These are phyloP conservation scores for Ypsolopha sequella DNA, from an alignment of 2,888 invertebrate genomes.

Conservation along the genomic window DNA sequence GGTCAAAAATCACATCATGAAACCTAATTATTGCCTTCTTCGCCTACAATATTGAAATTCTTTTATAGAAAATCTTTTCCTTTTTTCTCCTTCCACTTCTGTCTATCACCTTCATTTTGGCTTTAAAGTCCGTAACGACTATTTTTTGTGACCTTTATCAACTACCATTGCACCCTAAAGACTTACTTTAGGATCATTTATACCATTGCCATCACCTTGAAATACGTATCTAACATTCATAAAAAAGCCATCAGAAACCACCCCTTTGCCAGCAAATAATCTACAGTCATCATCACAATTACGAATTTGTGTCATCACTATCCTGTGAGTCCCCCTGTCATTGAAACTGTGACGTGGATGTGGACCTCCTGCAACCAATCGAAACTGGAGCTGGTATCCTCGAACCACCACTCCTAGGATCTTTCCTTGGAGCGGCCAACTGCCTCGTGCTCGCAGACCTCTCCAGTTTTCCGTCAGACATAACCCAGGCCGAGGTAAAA, in stretches of 20 bases:
- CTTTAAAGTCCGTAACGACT: not conserved
- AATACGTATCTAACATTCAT: too few relatives aligned
- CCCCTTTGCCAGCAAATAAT: not conserved
- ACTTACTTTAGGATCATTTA: too few relatives aligned
- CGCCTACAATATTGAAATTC: slow-evolving; percentile 12
- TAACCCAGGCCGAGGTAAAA: slow-evolving; percentile 79
- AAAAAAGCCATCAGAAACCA: too few relatives aligned
- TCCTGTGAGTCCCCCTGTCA: slow-evolving; percentile 26
- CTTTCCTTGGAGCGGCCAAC: slow-evolving; percentile 57
- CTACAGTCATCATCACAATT: not conserved
- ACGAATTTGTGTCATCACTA: not conserved
- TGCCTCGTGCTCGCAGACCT: slow-evolving; percentile 69
- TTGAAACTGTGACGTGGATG: slow-evolving; percentile 59
- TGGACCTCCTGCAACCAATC: slow-evolving; percentile 54
- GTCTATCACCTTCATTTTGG: slow-evolving; percentile 11
- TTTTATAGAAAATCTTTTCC: not conserved
- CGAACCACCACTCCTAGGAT: slow-evolving; percentile 49
- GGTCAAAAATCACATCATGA: slow-evolving; percentile 1
- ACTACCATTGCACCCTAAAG: too few relatives aligned
- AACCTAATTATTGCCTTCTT: slow-evolving; percentile 15
- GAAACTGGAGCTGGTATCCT: slow-evolving; percentile 61
- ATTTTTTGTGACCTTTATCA: too few relatives aligned
- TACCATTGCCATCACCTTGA: too few relatives aligned
- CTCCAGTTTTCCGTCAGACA: slow-evolving; percentile 77
- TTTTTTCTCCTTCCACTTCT: too few relatives aligned